These are phyloP conservation scores for Drosophila longiperda DNA, from an alignment of 2,888 invertebrate species.

Conservation along the genomic window DNA sequence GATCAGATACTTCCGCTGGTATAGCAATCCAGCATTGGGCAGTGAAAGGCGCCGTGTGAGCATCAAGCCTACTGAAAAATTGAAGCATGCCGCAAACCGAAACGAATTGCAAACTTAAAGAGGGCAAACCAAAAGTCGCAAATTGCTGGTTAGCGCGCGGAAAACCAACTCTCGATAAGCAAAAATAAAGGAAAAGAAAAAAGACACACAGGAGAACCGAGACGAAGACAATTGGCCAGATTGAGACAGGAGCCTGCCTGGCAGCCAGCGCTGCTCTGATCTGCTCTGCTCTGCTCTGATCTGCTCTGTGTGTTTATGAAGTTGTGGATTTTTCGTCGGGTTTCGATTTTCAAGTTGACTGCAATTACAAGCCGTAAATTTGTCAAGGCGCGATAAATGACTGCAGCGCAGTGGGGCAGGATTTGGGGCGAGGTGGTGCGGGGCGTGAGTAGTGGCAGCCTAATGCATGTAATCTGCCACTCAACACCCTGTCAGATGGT, in stretches of 20 bases:
- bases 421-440: neutral
- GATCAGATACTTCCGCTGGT: constrained; percentile 56
- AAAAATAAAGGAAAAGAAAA: neutral
- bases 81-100: constrained; percentile 38
- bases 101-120: constrained; percentile 11
- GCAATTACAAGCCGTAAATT: constrained; percentile 83
- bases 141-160: constrained; percentile 74
- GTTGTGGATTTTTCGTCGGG: constrained; percentile 74
- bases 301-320: constrained; percentile 61
- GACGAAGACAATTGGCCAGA: constrained; percentile 49
- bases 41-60: constrained; percentile 73
- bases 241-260: constrained; percentile 1
- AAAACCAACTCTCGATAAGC: constrained; percentile 53
- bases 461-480: constrained; percentile 82
- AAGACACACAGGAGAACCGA: neutral
- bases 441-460: constrained; percentile 64
- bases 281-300: neutral
- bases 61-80: constrained; percentile 56
- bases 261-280: neutral
- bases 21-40: constrained; percentile 49
- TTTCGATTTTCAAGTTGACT: constrained; percentile 73
- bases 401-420: constrained; percentile 13
- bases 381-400: constrained; percentile 82
- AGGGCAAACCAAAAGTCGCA: constrained; percentile 73
- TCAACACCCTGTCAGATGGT: constrained; percentile 77